Evolutionary conservation across 2,888 invertebrate species (phyloP), one percentile per base, ranked within the genome.

Genomic region (Atrina japonica): DNA sequence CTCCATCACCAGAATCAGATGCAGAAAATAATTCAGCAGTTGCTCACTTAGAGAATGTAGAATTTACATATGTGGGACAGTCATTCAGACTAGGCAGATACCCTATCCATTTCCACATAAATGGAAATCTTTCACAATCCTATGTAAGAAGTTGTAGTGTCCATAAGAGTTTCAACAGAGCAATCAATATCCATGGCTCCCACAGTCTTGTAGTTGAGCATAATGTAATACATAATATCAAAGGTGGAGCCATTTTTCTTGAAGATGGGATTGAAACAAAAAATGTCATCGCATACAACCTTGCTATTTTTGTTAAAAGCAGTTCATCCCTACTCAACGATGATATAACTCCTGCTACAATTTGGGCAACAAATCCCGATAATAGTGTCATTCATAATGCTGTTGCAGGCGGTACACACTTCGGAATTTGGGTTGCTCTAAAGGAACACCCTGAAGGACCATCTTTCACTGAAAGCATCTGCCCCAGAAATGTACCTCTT

Each of bases 351-450:
- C 89, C 89, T n/a, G 88, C 89, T 47, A 81, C 82, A n/a, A 88
- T 84, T 78, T 89, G 89, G 89, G 80, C 86, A 3, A 84, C 89
- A 47, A 87, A 89, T 75, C 88, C 89, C 9, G 84, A 88, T 74
- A 89, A 89, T 75, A 86, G 78, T 7, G 55, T 86, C 56, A 70
- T 74, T 30, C 83, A 87, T 66, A 89, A 89, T 73, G 77, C 77
- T 29, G 89, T 82, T 0, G 89, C 87, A 2, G 89, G 89, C 1
- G 88, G 88, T 5, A 83, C 86, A 0, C 88, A 89, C 65, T 89
- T 89, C 80, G 89, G 87, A n/a, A 88, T 80, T 73, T 89, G 89
- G 89, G 89, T 88, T 75, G 74, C 88, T 47, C 85, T 89, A 87
- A 85, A 83, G 18, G 59, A 70, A 1, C 82, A 87, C 63, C 88